Conservation (phyloP, 2,888 invertebrate species). For the Mythimna lalbum region DNA sequence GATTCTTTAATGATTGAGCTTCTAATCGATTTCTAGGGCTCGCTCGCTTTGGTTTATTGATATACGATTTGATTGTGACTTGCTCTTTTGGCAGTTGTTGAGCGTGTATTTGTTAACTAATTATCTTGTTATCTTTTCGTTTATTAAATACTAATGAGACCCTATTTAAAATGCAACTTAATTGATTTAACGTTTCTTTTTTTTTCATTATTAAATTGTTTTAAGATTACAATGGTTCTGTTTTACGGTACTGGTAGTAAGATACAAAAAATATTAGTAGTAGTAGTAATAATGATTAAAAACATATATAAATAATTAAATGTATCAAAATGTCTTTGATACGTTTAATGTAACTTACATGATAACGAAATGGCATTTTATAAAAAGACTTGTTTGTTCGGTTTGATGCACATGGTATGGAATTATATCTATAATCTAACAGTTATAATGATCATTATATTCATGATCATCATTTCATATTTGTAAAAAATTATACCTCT, state of each 20-base stretch:
- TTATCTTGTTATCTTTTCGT: constrained; percentile 76
- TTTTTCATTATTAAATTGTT: background rate
- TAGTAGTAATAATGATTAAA: no score
- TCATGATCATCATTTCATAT: background rate
- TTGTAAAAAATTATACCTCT: background rate
- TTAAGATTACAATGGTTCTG: background rate
- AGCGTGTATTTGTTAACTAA: constrained; percentile 71
- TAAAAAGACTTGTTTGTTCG: no score
- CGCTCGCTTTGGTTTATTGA: constrained; percentile 86
- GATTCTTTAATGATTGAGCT: constrained; percentile 87
- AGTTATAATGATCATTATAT: background rate
- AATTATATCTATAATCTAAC: background rate
- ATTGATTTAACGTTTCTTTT: background rate
- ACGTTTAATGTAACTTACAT: background rate
- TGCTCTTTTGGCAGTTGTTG: constrained; percentile 77
- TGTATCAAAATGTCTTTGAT: background rate
- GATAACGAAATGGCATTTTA: background rate
- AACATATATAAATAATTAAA: background rate
- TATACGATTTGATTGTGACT: constrained; percentile 86
- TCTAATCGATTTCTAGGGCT: constrained; percentile 86
- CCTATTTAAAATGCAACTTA: constrained; percentile 1
- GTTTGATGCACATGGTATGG: no score
- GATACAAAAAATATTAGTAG: background rate
- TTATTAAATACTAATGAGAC: constrained; percentile 43
- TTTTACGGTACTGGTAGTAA: background rate